phyloP scores from a whole-genome alignment of 30 jellyfish, hydroid and myxozoan species.

The Pelagia noctiluca region DNA sequence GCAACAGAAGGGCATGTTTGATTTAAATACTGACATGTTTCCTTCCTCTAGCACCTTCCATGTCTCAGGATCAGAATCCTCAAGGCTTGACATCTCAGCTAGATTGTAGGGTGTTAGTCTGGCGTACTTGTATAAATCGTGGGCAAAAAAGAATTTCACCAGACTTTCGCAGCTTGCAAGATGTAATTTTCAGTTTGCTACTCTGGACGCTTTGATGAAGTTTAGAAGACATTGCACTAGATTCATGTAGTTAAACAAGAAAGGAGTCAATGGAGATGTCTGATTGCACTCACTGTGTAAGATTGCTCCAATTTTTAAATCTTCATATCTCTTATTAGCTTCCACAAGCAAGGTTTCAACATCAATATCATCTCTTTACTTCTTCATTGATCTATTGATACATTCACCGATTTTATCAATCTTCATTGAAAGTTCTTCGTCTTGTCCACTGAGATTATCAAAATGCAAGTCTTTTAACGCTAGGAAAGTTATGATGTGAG shows the following conservation, averaged over 20 bases:
- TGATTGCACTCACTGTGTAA: too few species aligned
- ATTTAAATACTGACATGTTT: conserved; percentile 51
- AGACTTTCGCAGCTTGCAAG: conserved; percentile 36
- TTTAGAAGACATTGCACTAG: conserved; percentile 32
- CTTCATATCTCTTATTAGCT: conserved; percentile 42
- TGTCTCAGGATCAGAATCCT: conserved; percentile 13
- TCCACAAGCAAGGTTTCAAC: conserved; percentile 42
- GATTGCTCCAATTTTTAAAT: conserved; percentile 20
- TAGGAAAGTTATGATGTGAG: conserved; percentile 57
- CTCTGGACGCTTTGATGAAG: conserved; percentile 29
- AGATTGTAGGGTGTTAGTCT: conserved; percentile 15
- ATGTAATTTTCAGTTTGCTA: conserved; percentile 28
- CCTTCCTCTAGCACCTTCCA: conserved; percentile 27
- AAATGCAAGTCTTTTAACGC: conserved; percentile 45
- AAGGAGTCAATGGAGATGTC: neutral
- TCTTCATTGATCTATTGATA: conserved; percentile 8
- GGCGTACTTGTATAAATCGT: conserved; percentile 18
- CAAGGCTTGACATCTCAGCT: conserved; percentile 23
- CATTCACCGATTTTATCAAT: conserved; percentile 11
- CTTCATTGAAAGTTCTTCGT: conserved; percentile 24
- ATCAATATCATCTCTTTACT: conserved; percentile 23
- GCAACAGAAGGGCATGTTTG: conserved; percentile 12
- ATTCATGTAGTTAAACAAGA: conserved; percentile 27
- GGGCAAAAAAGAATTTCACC: conserved; percentile 19
- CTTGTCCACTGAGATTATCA: conserved; percentile 52